These are phyloP conservation scores for Lipotes vexillifer DNA, from an alignment of 2,113 vertebrate species.

Conservation along the genomic window DNA sequence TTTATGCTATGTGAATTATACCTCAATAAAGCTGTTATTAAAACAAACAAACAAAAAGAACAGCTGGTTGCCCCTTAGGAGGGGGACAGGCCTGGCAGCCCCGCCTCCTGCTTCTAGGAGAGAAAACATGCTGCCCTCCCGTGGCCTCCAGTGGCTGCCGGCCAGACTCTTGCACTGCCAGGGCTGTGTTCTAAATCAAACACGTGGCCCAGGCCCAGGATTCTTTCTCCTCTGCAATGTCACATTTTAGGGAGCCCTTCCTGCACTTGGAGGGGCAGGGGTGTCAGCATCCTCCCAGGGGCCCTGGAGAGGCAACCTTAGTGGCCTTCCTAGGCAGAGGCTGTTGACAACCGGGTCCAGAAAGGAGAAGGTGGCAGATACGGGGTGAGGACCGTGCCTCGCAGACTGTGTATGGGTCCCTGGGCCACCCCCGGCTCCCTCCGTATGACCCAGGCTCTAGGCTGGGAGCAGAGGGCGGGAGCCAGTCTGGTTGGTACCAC, in stretches of 20 bases:
- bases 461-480: not conserved
- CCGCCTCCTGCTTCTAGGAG: not conserved
- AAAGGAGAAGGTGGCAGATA: not conserved
- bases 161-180: not conserved
- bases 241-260: not conserved
- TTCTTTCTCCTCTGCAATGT: not conserved
- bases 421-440: not conserved
- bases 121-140: not conserved
- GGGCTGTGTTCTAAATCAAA: not conserved
- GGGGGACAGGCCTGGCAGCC: not conserved
- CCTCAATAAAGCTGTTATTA: constrained; percentile 58
- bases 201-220: not conserved
- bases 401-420: not conserved
- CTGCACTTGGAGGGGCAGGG: not conserved
- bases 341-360: not conserved
- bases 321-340: not conserved
- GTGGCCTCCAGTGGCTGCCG: not conserved
- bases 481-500: not conserved
- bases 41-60: constrained; percentile 48
- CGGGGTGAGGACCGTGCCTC: not conserved
- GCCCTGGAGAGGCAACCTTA: no score
- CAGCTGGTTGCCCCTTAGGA: constrained; percentile 25
- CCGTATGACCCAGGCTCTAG: not conserved
- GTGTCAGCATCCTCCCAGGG: not conserved
- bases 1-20: constrained; percentile 49